These are phyloP conservation scores for Gryllus longicercus DNA, from an alignment of 2,888 invertebrate species.

Conservation along the genomic window DNA sequence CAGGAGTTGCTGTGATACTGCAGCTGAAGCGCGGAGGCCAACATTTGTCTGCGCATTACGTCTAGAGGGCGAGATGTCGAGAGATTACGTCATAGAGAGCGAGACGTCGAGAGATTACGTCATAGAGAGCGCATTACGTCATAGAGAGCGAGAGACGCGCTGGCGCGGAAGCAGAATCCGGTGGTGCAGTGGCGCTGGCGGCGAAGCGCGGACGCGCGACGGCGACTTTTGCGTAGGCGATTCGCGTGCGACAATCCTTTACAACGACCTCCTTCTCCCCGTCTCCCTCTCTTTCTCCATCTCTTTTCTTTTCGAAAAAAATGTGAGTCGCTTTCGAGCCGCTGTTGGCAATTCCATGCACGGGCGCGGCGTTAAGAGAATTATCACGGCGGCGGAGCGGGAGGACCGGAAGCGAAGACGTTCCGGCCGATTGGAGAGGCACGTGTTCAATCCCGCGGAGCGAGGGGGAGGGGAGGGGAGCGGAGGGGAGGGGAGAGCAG, in stretches of 20 bases:
- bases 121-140: no score
- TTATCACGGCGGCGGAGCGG: neutral
- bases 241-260: conserved; percentile 17
- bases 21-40: no score
- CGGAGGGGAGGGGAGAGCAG: neutral
- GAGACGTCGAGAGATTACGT: no score
- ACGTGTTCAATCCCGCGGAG: conserved; percentile 3
- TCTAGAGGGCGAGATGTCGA: no score
- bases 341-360: conserved; percentile 10
- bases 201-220: no score
- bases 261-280: neutral
- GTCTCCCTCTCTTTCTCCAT: neutral
- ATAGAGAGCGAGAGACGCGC: no score
- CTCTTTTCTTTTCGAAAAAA: neutral
- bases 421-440: conserved; percentile 17
- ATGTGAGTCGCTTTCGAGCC: neutral
- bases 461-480: neutral
- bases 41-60: no score
- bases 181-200: no score
- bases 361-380: conserved; percentile 17
- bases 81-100: no score
- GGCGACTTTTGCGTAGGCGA: neutral
- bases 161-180: no score
- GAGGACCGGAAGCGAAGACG: neutral
- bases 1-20: no score